Conservation (phyloP, 2,797 vertebrate species). For the Lithobates sylvaticus region DNA sequence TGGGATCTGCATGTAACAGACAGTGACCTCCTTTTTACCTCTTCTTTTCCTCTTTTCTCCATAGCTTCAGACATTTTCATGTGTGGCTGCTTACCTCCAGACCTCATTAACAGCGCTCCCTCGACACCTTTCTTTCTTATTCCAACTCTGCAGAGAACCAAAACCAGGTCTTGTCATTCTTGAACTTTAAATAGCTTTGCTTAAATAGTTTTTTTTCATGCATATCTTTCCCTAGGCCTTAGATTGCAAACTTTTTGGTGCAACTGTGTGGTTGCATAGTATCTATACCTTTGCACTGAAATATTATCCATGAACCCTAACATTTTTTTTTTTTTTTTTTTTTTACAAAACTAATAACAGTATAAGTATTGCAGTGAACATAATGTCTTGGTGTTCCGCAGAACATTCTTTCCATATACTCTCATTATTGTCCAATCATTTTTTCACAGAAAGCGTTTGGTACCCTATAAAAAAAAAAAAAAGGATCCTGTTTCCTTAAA, state of each 20-base stretch:
- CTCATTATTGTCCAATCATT: too few species aligned
- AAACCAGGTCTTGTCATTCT: not conserved
- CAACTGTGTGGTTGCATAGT: not conserved
- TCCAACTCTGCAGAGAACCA: not conserved
- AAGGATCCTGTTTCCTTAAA: too few species aligned
- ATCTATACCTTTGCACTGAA: too few species aligned
- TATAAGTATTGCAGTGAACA: too few species aligned
- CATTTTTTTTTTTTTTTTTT: too few species aligned
- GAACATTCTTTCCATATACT: too few species aligned
- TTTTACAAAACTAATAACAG: not conserved
- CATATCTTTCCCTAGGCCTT: not conserved
- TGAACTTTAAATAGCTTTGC: not conserved
- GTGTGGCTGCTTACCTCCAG: not conserved
- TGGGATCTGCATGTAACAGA: not conserved
- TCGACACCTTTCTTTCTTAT: not conserved
- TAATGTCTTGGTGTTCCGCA: too few species aligned
- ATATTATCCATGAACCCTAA: not conserved
- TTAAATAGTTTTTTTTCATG: not conserved
- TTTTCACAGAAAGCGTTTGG: too few species aligned
- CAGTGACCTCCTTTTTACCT: not conserved
- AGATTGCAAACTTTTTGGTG: not conserved
- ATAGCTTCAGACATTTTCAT: not conserved
- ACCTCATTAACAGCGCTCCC: not conserved
- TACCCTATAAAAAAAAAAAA: too few species aligned
- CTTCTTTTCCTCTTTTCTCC: not conserved